A percentile compares a stretch with the other conserved stretches of the same genome.
phyloP scores from a whole-genome alignment of 2,113 vertebrate genomes.

The Cyanoderma ruficeps region DNA sequence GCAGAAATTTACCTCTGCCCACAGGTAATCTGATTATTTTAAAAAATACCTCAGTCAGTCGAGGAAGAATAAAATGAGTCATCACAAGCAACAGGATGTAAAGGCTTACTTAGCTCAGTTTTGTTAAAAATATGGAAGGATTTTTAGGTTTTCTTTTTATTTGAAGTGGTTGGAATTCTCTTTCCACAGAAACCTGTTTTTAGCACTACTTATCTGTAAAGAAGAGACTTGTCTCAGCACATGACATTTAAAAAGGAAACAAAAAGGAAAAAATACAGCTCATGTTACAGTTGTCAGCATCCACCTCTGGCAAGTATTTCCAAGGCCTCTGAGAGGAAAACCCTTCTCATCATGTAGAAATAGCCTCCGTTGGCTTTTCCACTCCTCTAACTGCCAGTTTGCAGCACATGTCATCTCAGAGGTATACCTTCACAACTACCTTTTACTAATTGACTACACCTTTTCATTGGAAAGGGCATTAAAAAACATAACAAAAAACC shows the following conservation, averaged over 20 bases:
- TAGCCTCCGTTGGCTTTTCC: conserved; percentile 41
- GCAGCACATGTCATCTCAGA: background rate
- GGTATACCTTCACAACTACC: conserved; percentile 4
- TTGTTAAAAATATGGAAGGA: background rate
- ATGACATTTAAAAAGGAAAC: conserved; percentile 47
- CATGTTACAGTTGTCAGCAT: background rate
- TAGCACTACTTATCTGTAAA: background rate
- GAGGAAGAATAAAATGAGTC: background rate
- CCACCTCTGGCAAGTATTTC: conserved; percentile 18
- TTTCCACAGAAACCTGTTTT: conserved; percentile 20
- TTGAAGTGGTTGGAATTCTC: background rate
- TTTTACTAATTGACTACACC: background rate
- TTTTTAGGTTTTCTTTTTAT: background rate
- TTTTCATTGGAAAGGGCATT: conserved; percentile 10
- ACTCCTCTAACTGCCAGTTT: background rate
- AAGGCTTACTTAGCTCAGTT: background rate
- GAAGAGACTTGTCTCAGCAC: background rate
- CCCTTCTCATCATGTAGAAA: conserved; percentile 38
- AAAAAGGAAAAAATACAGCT: conserved; percentile 42
- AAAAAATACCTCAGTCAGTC: background rate
- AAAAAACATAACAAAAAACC: background rate
- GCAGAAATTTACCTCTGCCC: background rate
- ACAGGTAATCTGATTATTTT: background rate
- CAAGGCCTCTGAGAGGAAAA: conserved; percentile 44
- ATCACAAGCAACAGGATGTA: background rate